Evolutionary conservation across 2,888 invertebrate genomes (phyloP).

Genomic region (Drosophila borealis): DNA sequence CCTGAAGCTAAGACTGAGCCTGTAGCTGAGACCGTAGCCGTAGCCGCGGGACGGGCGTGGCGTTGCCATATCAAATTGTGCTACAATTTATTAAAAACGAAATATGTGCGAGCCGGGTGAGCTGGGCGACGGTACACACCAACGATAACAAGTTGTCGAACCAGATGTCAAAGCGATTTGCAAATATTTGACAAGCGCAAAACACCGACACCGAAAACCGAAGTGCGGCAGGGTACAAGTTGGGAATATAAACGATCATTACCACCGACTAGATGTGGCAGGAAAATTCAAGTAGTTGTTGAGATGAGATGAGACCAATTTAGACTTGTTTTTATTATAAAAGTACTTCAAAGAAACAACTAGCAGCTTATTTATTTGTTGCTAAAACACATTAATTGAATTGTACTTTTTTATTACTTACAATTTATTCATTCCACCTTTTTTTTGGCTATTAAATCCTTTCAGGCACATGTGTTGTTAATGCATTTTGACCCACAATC

Average conservation of each 20-base stretch:
- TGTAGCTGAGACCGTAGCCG: constrained; percentile 8
- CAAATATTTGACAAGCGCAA: constrained; percentile 82
- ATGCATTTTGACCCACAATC: constrained; percentile 45
- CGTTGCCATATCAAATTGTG: constrained; percentile 78
- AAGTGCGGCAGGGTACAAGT: constrained; percentile 37
- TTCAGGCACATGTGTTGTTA: constrained; percentile 21
- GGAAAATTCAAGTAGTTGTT: constrained; percentile 24
- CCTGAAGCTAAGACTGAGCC: constrained; percentile 39
- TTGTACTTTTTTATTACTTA: constrained; percentile 10
- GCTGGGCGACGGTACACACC: constrained; percentile 35
- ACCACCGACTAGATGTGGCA: constrained; percentile 24
- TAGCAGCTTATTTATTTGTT: too few relatives aligned
- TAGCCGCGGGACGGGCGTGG: constrained; percentile 46
- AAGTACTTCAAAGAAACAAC: too few relatives aligned
- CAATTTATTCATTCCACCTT: not conserved
- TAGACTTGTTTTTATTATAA: not conserved
- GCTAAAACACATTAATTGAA: constrained; percentile 5
- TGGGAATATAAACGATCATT: constrained; percentile 42
- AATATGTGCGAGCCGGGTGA: constrained; percentile 67
- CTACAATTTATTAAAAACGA: constrained; percentile 81
- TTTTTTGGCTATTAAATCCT: constrained; percentile 1
- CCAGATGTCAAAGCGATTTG: constrained; percentile 82
- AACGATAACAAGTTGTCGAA: constrained; percentile 81
- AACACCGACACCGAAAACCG: constrained; percentile 60
- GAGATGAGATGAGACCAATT: not conserved